phyloP scores from a whole-genome alignment of 2,113 vertebrate species.

The Tragulus kanchil region DNA sequence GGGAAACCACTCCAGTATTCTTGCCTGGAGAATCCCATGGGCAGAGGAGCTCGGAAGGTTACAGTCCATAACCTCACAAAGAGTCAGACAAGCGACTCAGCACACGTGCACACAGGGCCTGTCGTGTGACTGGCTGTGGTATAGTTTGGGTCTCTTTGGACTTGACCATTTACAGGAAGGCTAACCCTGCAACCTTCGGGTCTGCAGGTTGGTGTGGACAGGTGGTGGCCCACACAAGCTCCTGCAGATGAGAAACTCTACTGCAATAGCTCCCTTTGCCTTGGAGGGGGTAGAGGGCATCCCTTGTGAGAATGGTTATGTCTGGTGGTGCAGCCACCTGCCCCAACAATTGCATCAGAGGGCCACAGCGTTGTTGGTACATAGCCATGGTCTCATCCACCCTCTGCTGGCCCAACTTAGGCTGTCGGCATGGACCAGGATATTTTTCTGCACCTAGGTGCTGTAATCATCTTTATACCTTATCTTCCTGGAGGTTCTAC shows the following conservation, averaged over 20 bases:
- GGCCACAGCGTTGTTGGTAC: background rate
- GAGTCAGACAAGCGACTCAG: too few relatives aligned
- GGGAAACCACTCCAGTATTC: too few relatives aligned
- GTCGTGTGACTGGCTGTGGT: background rate
- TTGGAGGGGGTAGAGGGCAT: too few relatives aligned
- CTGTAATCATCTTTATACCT: background rate
- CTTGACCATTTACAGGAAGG: background rate
- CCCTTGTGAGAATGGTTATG: background rate
- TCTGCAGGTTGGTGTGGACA: background rate
- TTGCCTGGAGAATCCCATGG: too few relatives aligned
- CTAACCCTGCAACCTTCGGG: background rate
- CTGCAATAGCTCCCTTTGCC: background rate
- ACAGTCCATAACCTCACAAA: too few relatives aligned
- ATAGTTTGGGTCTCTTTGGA: background rate
- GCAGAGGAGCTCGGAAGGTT: too few relatives aligned
- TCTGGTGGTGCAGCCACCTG: background rate
- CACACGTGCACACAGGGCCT: background rate
- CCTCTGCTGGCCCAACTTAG: background rate
- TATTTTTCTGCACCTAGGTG: background rate
- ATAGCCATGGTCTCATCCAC: background rate
- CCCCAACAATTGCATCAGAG: background rate
- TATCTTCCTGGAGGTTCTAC: background rate
- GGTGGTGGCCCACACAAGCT: background rate
- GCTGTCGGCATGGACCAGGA: background rate
- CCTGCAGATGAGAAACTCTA: background rate